These are phyloP conservation scores for Polyommatus iphigenia DNA, from an alignment of 2,888 invertebrate genomes.

Conservation along the genomic window DNA sequence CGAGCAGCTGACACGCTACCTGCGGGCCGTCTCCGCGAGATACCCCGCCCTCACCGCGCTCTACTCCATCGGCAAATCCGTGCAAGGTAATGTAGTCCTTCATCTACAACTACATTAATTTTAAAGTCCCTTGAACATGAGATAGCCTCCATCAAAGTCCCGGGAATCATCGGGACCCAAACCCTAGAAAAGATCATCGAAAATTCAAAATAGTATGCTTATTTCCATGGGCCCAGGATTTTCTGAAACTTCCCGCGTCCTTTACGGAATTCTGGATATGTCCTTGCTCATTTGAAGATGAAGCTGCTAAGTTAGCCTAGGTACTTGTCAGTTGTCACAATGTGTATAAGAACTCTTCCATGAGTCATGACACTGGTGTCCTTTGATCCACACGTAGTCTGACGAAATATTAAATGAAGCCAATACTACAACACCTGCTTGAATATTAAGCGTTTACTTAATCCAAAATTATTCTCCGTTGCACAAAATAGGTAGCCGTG, in stretches of 20 bases:
- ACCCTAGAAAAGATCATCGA: no score
- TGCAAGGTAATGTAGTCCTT: constrained; percentile 84
- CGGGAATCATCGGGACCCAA: no score
- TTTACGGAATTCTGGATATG: no score
- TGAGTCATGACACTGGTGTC: not conserved
- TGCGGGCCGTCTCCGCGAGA: constrained; percentile 88
- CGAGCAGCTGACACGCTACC: constrained; percentile 89
- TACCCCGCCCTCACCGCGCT: constrained; percentile 94
- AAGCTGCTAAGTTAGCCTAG: no score
- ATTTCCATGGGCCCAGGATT: no score
- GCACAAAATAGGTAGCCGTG: not conserved
- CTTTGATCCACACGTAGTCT: not conserved
- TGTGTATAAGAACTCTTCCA: not conserved
- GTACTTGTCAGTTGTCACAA: no score
- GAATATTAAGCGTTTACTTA: not conserved
- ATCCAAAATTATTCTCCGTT: not conserved
- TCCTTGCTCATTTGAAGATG: no score
- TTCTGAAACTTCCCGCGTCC: no score
- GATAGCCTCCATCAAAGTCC: no score
- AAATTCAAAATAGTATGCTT: no score
- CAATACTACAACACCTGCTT: not conserved
- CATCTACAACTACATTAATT: not conserved
- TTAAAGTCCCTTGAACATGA: no score
- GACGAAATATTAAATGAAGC: not conserved
- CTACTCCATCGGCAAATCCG: constrained; percentile 96